Base-by-base conservation (phyloP, 2,888 invertebrate genomes). In the Hypsopygia costalis region DNA sequence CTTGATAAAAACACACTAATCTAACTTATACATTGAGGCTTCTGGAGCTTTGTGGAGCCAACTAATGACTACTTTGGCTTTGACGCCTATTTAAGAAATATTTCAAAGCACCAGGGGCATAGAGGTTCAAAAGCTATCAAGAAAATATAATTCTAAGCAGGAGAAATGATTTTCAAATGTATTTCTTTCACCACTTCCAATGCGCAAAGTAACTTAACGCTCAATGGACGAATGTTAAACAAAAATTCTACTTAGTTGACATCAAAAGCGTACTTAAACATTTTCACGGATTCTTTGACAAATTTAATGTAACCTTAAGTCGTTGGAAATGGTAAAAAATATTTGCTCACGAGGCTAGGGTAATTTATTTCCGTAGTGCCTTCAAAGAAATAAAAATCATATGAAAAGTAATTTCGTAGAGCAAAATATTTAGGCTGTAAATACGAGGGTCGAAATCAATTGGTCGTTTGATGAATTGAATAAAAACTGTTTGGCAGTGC, bases 281-380 rank as follows among this genome's bases (percentile, higher is more conserved):
- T 57, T 63, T 63, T 59, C 52, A 51, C 55, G 51, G 62, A 55
- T 59, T 62, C 62, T 59, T 63, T 62, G 66, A 68, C 61, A 66
- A 67, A 65, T 63, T 63, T 65, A 58, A 66, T 45, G 62, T 58
- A 49, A 60, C 63, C 59, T 55, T 54, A 55, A 52, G 43, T 51
- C 54, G 56, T 46, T 52, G 45, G 44, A 48, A 50, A 58, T 48
- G 41, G 31, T 50, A 46, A 47, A 49, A 46, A 55, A 25, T 25
- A 7, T 25, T 25, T 25, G 25, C 25, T 5, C 25, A 25, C 11
- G 6, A 30, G 30, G 1, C 30, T 10, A 9, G 9, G 9, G 11
- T 43, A 51, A 16, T 12, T 36, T 31, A 3, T 11, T 31, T n/a
- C 2, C 11, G 10, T 9, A 11, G 29, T 16, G 16, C 16, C 16